Evolutionary conservation across 1,140 invertebrate genomes (phyloP), one percentile per base, ranked within the genome.

Genomic region (Phymorhynchus buccinoides): DNA sequence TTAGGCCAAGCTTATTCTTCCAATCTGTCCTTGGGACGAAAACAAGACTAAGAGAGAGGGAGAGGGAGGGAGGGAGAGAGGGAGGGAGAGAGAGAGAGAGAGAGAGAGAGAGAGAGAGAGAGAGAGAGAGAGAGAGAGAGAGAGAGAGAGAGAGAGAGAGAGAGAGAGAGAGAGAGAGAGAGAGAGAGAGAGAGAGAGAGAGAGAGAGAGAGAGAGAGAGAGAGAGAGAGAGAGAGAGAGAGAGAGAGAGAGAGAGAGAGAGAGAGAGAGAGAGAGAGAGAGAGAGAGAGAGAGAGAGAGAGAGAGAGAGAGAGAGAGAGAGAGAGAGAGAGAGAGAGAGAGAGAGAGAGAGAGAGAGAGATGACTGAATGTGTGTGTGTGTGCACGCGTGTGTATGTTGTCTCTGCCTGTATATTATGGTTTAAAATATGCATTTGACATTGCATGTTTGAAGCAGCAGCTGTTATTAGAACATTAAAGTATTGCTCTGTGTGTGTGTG

Each of bases 1-100:
- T n/a, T n/a, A n/a, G n/a, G n/a, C n/a, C n/a, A n/a, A n/a, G n/a
- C n/a, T n/a, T n/a, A n/a, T n/a, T n/a, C n/a, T n/a, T n/a, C n/a
- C n/a, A n/a, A n/a, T n/a, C n/a, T n/a, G n/a, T n/a, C n/a, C n/a
- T n/a, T n/a, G 78, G 41, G 30, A 14, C 4, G 78, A 41, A 35
- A 80, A 12, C 6, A 12, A 44, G 30, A 44, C 35, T 7, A 12
- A 41, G 78, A 41, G 35, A 44, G 35, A 41, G 35, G 14, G 78
- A 80, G 42, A 35, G 42, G 41, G 42, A n/a, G 41, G 42, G 35
- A n/a, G 78, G n/a, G 78, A 44, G 78, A 41, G n/a, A 44, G 78
- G n/a, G 78, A 80, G 9, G 41, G 78, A 80, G 78, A 80, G 78
- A 80, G 78, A 44, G 78, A 73, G 68, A 73, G n/a, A 27, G n/a